Evolutionary conservation across 1,140 invertebrate genomes (phyloP).

Genomic region (Danaus plexippus): DNA sequence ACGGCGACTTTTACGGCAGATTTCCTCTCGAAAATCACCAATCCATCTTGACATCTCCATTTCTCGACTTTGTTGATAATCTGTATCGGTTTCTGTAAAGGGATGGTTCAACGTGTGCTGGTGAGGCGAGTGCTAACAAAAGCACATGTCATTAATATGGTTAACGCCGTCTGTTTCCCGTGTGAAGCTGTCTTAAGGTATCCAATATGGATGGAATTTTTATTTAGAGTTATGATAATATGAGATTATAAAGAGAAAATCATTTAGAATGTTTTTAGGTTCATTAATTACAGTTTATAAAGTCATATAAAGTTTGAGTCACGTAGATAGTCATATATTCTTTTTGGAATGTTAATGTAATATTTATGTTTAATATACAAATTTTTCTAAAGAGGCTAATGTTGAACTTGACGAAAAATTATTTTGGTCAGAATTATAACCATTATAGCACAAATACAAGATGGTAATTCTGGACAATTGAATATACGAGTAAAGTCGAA

Average conservation of each 20-base stretch:
- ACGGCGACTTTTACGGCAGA: constrained; percentile 37
- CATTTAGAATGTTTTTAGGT: constrained; percentile 13
- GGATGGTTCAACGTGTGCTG: constrained; percentile 17
- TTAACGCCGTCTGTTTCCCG: constrained; percentile 52
- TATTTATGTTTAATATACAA: too few species aligned
- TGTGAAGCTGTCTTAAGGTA: constrained; percentile 41
- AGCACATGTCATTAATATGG: constrained; percentile 50
- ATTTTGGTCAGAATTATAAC: too few species aligned
- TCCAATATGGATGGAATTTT: constrained; percentile 22
- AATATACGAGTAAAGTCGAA: too few species aligned
- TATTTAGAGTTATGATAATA: constrained; percentile 27
- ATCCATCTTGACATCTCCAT: constrained; percentile 15
- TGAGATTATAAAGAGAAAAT: constrained; percentile 11
- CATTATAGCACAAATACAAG: too few species aligned
- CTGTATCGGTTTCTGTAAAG: neutral
- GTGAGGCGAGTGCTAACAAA: constrained; percentile 34
- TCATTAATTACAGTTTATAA: too few species aligned
- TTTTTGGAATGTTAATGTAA: too few species aligned
- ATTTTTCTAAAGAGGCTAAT: too few species aligned
- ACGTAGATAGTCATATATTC: too few species aligned
- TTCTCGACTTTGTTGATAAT: neutral
- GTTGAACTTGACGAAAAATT: too few species aligned
- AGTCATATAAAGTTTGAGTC: too few species aligned
- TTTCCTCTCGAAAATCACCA: constrained; percentile 31
- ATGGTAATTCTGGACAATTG: too few species aligned